A percentile compares a stretch with the other conserved stretches of the same genome.
phyloP scores from a whole-genome alignment of 2,113 vertebrate genomes.

The Pterophyllum scalare region DNA sequence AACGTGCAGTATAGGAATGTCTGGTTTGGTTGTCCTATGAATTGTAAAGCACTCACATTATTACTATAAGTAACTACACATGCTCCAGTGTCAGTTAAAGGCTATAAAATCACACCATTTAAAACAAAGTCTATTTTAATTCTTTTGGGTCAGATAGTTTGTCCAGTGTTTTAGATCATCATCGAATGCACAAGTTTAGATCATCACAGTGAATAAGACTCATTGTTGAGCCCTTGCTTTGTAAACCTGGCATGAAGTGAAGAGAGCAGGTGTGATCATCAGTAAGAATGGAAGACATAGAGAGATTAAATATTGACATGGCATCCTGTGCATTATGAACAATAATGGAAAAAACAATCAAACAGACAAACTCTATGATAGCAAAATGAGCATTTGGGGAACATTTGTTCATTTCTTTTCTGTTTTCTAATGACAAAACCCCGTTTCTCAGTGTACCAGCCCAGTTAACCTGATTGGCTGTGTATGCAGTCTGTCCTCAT shows the following conservation, averaged over 20 bases:
- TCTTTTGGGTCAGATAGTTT: neutral
- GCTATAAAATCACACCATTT: neutral
- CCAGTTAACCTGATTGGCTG: neutral
- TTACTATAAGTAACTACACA: neutral
- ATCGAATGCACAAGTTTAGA: neutral
- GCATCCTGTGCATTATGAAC: neutral
- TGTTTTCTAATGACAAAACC: neutral
- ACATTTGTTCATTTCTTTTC: neutral
- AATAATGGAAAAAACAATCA: neutral
- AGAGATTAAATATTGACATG: neutral
- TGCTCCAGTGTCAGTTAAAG: neutral
- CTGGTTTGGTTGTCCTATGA: neutral
- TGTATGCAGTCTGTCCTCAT: neutral
- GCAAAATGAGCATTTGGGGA: neutral
- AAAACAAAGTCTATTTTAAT: neutral
- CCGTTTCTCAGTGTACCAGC: neutral
- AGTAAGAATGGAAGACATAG: neutral
- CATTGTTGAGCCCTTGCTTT: slow-evolving; percentile 10
- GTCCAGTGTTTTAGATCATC: neutral
- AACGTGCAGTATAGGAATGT: neutral
- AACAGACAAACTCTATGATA: neutral
- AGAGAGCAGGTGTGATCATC: neutral
- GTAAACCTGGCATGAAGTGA: slow-evolving; percentile 1
- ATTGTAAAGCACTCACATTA: neutral
- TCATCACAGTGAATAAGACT: neutral